Base-by-base conservation (phyloP, 2,797 vertebrate species). In the Botia almorhae region DNA sequence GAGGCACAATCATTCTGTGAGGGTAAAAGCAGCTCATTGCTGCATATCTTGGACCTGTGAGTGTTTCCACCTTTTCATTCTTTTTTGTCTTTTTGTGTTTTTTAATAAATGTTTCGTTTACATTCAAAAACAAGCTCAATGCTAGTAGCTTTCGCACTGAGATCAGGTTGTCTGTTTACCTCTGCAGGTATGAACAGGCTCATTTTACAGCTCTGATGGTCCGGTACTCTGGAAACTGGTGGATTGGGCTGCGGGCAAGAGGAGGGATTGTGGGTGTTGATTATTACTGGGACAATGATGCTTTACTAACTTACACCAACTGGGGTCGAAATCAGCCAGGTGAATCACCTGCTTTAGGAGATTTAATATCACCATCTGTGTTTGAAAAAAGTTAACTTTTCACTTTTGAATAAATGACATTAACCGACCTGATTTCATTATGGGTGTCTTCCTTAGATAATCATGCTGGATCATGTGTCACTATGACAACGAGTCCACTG, bases 291-390 rank as follows among this genome's bases (percentile, higher is more conserved):
- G 93, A 93, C 82, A 92, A 90, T 0, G 90, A 85, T 6, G 74
- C 11, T 0, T 69, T 90, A 6, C 83, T 94, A 51, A 89, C 91
- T 16, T 95, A 91, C 86, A 93, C 92, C 51, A 91, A 95, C 91
- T 95, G 94, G 94, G 92, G 93, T 85, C 89, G 83, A 82, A 73
- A 92, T n/a, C 92, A 94, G 87, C 94, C 94, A 86, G 90, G 94
- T 95, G 89, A 55, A 0, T 26, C 19, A 56, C 29, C 23, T 7
- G 46, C 21, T 21, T 29, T 13, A 71, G 6, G n/a, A 13, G 4
- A 50, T 17, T 1, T 2, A 69, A 10, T 17, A 17, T 17, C 2
- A 64, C 26, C 14, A 7, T 50, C 14, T 14, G 21, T 7, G 10
- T 23, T 61, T 23, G 23, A 26, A 26, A 26, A 26, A 26, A 26